Conservation (phyloP, 1,140 invertebrate species). For the Anastrepha ludens region DNA sequence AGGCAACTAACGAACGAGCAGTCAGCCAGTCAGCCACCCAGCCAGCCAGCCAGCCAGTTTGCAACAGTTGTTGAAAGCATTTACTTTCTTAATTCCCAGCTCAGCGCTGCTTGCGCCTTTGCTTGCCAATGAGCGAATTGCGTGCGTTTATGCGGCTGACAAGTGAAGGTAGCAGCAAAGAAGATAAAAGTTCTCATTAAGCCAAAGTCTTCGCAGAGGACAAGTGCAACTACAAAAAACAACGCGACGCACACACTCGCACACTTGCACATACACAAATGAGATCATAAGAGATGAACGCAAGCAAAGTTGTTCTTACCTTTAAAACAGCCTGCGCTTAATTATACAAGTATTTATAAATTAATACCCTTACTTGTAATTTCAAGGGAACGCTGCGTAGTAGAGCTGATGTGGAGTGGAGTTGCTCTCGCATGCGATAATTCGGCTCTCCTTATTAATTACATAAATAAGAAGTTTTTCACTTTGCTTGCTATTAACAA, state of each 20-base stretch:
- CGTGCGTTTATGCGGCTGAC: not conserved
- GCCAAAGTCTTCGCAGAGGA: not conserved
- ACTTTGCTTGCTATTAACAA: constrained; percentile 15
- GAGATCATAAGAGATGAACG: not conserved
- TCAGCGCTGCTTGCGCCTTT: not conserved
- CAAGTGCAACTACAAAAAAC: not conserved
- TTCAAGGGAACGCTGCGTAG: too few relatives aligned
- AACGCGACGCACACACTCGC: not conserved
- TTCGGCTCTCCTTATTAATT: not conserved
- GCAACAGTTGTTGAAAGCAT: constrained; percentile 24
- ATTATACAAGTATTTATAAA: not conserved
- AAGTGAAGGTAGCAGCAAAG: constrained; percentile 12
- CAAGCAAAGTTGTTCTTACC: not conserved
- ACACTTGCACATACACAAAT: not conserved
- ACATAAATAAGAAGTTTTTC: constrained; percentile 6
- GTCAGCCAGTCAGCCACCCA: not conserved
- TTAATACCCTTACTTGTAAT: too few relatives aligned
- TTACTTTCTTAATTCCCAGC: constrained; percentile 19
- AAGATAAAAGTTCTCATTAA: constrained; percentile 38
- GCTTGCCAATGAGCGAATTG: not conserved
- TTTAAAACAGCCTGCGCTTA: not conserved
- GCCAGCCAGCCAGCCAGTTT: too few relatives aligned
- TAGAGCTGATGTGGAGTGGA: not conserved
- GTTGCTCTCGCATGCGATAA: not conserved
- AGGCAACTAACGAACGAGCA: not conserved